phyloP scores from a whole-genome alignment of 2,888 invertebrate genomes.

The Andrena haemorrhoa region DNA sequence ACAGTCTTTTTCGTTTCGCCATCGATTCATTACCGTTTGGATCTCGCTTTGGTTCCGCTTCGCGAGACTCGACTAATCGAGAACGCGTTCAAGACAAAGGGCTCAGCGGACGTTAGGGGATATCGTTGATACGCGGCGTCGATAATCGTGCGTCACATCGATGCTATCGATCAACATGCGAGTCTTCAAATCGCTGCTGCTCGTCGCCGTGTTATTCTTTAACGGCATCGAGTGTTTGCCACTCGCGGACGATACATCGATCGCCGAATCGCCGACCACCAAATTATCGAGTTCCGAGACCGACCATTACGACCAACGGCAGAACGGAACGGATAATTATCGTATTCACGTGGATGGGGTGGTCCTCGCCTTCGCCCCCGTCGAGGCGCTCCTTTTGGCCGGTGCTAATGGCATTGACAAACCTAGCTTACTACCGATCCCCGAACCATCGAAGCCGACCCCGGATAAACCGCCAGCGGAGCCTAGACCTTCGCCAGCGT shows the following conservation, averaged over 20 bases:
- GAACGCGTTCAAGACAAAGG: background rate
- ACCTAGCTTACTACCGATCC: conserved; percentile 54
- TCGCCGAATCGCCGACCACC: conserved; percentile 19
- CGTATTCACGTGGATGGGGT: conserved; percentile 90
- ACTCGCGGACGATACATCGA: conserved; percentile 38
- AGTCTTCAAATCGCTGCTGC: conserved; percentile 75
- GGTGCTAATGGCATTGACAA: conserved; percentile 83
- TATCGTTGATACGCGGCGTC: background rate
- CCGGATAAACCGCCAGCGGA: conserved; percentile 49
- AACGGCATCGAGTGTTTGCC: conserved; percentile 52
- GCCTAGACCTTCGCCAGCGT: conserved; percentile 17
- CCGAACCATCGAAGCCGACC: conserved; percentile 30
- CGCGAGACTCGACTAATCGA: background rate
- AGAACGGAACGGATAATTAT: conserved; percentile 92
- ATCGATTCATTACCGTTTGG: conserved; percentile 1
- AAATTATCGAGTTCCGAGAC: background rate
- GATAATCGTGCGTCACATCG: conserved; percentile 41
- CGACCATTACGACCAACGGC: conserved; percentile 89
- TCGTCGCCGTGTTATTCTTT: conserved; percentile 50
- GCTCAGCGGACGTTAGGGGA: background rate
- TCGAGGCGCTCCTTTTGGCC: conserved; percentile 87
- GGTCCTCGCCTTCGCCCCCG: conserved; percentile 89
- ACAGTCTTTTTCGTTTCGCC: conserved; percentile 4
- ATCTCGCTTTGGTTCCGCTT: background rate
- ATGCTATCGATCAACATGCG: conserved; percentile 78